Percentiles rank a stretch among this genome's conserved stretches.
Evolutionary conservation across 2,797 vertebrate genomes (phyloP).

Genomic region (Sorex maritimensis): DNA sequence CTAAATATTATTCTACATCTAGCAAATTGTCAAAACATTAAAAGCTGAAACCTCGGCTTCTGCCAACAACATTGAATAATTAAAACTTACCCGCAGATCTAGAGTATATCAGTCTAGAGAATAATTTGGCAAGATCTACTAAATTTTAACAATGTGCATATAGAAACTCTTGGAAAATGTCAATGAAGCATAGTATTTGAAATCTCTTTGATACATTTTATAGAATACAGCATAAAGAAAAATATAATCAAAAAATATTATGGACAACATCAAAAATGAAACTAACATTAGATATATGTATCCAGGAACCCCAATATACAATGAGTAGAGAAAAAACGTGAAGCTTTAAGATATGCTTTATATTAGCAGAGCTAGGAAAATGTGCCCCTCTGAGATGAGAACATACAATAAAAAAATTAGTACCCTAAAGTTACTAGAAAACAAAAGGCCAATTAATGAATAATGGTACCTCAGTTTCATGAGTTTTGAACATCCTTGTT

Average conservation of each 20-base stretch:
- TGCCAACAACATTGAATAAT: neutral
- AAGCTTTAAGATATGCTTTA: neutral
- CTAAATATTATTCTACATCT: neutral
- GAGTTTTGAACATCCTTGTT: neutral
- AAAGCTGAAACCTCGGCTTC: neutral
- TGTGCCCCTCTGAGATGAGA: neutral
- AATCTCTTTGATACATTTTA: neutral
- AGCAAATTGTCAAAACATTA: neutral
- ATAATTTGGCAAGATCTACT: neutral
- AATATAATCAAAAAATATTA: neutral
- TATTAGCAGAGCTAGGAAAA: neutral
- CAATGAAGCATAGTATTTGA: neutral
- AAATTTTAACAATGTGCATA: neutral
- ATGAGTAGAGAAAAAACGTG: neutral
- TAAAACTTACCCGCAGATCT: neutral
- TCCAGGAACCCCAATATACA: neutral
- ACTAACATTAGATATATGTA: neutral
- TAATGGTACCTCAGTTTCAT: neutral
- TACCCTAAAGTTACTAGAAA: neutral
- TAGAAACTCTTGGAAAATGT: neutral
- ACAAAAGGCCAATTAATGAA: neutral
- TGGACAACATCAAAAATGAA: constrained; percentile 37
- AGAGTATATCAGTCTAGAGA: neutral
- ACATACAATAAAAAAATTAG: neutral
- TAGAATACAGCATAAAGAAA: constrained; percentile 43